These are phyloP conservation scores for Eidolon dupreanum DNA, from an alignment of 2,797 vertebrate species.

Conservation along the genomic window DNA sequence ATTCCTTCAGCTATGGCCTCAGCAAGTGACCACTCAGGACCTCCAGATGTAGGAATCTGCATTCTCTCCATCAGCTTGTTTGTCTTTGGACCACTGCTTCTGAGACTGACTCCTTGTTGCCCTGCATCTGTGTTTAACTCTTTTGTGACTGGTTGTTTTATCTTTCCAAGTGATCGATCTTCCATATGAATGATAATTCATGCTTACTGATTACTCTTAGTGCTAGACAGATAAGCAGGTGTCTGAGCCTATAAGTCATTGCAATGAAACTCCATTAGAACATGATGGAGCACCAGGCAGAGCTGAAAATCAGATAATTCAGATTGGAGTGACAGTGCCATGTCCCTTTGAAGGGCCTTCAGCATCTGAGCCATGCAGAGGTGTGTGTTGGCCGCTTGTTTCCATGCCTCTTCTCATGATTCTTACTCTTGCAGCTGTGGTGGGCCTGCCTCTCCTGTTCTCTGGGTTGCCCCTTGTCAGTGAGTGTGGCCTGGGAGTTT, in stretches of 20 bases:
- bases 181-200: not conserved
- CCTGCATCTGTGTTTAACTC: not conserved
- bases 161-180: not conserved
- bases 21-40: not conserved
- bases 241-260: not conserved
- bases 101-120: not conserved
- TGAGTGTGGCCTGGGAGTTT: not conserved
- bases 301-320: not conserved
- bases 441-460: not conserved
- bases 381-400: not conserved
- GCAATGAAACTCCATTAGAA: not conserved
- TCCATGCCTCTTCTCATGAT: not conserved
- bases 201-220: not conserved
- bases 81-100: not conserved
- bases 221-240: not conserved
- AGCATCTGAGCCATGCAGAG: fast-evolving
- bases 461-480: not conserved
- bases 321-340: fast-evolving
- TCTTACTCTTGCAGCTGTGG: fast-evolving
- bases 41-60: not conserved
- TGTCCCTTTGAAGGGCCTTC: not conserved
- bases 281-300: not conserved
- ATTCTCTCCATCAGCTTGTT: fast-evolving
- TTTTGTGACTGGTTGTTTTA: not conserved
- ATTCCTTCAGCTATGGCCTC: not conserved